These are phyloP conservation scores for Carduelis carduelis DNA, from an alignment of 2,797 vertebrate genomes.

Conservation along the genomic window DNA sequence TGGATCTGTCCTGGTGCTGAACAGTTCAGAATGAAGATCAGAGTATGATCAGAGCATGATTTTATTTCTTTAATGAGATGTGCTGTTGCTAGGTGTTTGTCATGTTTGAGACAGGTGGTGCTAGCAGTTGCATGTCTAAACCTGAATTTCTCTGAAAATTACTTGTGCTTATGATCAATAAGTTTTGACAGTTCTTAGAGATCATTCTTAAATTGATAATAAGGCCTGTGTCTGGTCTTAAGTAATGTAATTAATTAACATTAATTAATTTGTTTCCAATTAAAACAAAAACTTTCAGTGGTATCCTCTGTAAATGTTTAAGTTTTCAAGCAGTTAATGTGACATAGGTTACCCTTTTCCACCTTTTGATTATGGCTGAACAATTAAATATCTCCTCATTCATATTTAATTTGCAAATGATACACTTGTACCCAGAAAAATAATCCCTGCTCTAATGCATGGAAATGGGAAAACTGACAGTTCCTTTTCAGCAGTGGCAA, in stretches of 20 bases:
- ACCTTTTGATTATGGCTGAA: neutral
- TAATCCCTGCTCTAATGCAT: neutral
- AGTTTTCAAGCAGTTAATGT: neutral
- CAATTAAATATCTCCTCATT: neutral
- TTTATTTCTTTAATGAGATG: neutral
- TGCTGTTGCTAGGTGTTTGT: neutral
- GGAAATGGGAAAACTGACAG: neutral
- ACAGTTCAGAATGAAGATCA: neutral
- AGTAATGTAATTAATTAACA: neutral
- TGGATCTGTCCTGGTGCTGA: neutral
- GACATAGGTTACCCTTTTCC: neutral
- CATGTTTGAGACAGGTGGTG: neutral
- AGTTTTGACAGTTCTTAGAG: neutral
- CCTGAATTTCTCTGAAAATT: neutral
- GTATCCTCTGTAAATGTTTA: neutral
- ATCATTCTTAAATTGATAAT: neutral
- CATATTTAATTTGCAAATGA: constrained; percentile 20
- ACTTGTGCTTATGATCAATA: neutral
- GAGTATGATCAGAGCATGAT: neutral
- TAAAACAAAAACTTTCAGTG: neutral
- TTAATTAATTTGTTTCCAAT: neutral
- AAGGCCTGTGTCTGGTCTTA: neutral
- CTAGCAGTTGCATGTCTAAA: neutral
- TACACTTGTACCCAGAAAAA: neutral
- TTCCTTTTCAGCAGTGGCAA: neutral